phyloP scores from a whole-genome alignment of 2,113 vertebrate genomes.

The Limanda limanda region DNA sequence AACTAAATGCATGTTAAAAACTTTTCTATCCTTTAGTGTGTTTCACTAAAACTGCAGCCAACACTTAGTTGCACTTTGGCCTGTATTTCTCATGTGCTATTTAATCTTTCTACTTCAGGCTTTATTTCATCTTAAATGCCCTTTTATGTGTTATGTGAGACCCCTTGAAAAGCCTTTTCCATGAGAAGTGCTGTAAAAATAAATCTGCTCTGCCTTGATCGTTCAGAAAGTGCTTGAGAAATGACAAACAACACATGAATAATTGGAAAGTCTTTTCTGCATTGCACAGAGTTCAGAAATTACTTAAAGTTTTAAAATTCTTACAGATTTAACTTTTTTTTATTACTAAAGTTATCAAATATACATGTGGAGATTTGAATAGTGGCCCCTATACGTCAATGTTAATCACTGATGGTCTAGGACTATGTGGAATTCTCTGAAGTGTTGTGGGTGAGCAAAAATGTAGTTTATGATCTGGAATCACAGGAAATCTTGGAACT shows the following conservation, averaged over 20 bases:
- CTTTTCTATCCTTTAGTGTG: background rate
- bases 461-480: constrained; percentile 20
- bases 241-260: background rate
- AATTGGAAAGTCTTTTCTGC: background rate
- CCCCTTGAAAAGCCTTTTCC: constrained; percentile 7
- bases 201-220: background rate
- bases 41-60: background rate
- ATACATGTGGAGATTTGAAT: background rate
- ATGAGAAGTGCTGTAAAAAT: constrained; percentile 3
- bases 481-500: constrained; percentile 34
- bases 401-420: background rate
- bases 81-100: constrained; percentile 13
- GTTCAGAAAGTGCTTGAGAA: background rate
- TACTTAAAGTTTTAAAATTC: no score
- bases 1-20: no score
- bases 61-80: constrained; percentile 18
- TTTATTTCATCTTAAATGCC: constrained; percentile 19
- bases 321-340: no score
- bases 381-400: background rate
- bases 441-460: constrained; percentile 7
- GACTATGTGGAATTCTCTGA: background rate
- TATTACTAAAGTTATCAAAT: background rate
- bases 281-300: background rate
- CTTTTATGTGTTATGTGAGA: constrained; percentile 14
- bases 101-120: constrained; percentile 9